These are phyloP conservation scores for Lophura nycthemera DNA, from an alignment of 2,113 vertebrate species.

Conservation along the genomic window DNA sequence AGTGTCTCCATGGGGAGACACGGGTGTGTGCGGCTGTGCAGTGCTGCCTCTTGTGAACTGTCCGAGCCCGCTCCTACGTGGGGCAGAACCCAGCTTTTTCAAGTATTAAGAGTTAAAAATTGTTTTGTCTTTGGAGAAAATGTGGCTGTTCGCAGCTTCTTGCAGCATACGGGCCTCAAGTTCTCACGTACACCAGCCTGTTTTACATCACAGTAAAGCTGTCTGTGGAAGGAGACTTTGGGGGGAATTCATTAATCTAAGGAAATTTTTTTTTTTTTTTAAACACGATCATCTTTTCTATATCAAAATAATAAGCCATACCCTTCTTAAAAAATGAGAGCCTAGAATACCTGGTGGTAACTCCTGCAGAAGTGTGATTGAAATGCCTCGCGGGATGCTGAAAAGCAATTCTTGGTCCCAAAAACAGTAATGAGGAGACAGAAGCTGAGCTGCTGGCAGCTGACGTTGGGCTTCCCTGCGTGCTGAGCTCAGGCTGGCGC, in stretches of 20 bases:
- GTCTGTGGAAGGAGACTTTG: neutral
- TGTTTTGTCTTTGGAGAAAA: neutral
- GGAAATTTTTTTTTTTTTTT: fast-evolving
- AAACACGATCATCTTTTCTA: neutral
- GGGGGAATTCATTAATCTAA: neutral
- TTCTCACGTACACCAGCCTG: neutral
- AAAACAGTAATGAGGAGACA: neutral
- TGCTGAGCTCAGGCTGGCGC: neutral
- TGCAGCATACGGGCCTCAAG: neutral
- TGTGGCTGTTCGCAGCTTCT: neutral
- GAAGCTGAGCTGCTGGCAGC: neutral
- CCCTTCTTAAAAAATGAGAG: neutral
- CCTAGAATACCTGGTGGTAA: neutral
- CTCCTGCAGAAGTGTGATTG: neutral
- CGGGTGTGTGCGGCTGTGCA: no score
- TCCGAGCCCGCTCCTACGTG: fast-evolving
- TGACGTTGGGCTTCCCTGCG: neutral
- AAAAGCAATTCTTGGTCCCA: neutral
- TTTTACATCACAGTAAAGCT: neutral
- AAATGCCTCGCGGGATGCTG: fast-evolving
- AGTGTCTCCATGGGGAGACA: neutral
- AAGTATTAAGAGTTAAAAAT: neutral
- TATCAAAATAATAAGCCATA: neutral
- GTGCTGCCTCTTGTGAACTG: fast-evolving
- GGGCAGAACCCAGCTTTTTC: no score